Conservation (phyloP, 2,113 vertebrate genomes). For the Collichthys lucidus region DNA sequence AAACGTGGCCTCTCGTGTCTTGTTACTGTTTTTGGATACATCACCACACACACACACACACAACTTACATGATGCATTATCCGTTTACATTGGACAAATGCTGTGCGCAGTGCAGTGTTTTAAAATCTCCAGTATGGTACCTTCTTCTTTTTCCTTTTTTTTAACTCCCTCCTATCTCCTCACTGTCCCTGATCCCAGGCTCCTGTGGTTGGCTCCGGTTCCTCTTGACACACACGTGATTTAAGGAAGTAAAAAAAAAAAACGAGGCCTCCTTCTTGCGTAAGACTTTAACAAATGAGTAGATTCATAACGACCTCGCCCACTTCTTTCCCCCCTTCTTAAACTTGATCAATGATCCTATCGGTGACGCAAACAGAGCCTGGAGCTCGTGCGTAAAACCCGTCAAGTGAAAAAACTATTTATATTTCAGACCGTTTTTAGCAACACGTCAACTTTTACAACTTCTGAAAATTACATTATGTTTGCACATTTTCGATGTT, state of each 20-base stretch:
- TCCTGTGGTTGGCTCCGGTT: slow-evolving; percentile 62
- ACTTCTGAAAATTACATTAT: slow-evolving; percentile 5
- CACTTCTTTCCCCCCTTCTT: slow-evolving; percentile 22
- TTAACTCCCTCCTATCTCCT: slow-evolving; percentile 1
- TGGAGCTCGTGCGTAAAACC: slow-evolving; percentile 64
- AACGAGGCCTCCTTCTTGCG: slow-evolving; percentile 48
- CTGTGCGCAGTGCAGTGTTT: slow-evolving; percentile 78
- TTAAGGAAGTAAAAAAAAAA: slow-evolving; percentile 1
- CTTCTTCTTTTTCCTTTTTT: not conserved
- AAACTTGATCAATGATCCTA: slow-evolving; percentile 60
- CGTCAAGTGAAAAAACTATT: slow-evolving; percentile 65
- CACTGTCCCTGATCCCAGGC: slow-evolving; percentile 47
- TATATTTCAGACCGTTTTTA: slow-evolving; percentile 68
- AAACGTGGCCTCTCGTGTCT: not conserved
- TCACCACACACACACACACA: not conserved
- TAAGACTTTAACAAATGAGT: slow-evolving; percentile 77
- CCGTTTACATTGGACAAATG: slow-evolving; percentile 4
- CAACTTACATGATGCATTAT: not conserved
- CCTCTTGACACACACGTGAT: slow-evolving; percentile 46
- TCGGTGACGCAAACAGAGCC: slow-evolving; percentile 68
- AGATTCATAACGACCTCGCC: slow-evolving; percentile 73
- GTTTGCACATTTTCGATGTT: not conserved
- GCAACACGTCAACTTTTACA: slow-evolving; percentile 8
- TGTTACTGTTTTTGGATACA: not conserved
- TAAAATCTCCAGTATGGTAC: slow-evolving; percentile 37